Percentiles rank a stretch among this genome's conserved stretches.
These are phyloP conservation scores for Anoplius nigerrimus DNA, from an alignment of 2,888 invertebrate species.

Conservation along the genomic window DNA sequence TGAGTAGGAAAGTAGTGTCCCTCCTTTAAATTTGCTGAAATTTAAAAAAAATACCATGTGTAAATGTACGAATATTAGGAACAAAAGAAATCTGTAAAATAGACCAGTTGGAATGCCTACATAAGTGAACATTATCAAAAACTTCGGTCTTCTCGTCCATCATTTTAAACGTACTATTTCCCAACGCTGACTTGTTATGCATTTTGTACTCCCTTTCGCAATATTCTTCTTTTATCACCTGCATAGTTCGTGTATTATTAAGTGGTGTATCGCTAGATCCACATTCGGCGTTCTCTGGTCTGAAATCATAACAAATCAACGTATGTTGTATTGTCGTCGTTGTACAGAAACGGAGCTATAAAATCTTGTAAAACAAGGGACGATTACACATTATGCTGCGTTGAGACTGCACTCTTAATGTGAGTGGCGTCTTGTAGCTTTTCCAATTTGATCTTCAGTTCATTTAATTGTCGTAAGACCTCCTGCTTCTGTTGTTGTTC, in stretches of 20 bases:
- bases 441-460: conserved; percentile 37
- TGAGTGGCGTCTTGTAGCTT: conserved; percentile 1
- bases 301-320: too few species aligned
- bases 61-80: too few species aligned
- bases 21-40: conserved; percentile 76
- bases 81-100: too few species aligned
- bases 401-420: conserved; percentile 15
- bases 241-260: too few species aligned
- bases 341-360: too few species aligned
- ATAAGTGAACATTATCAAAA: conserved; percentile 88
- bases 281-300: too few species aligned
- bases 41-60: neutral
- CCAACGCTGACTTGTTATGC: conserved; percentile 69
- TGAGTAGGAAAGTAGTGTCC: conserved; percentile 76
- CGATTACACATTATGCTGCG: conserved; percentile 53
- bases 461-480: conserved; percentile 71
- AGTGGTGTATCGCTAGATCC: too few species aligned
- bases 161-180: conserved; percentile 65
- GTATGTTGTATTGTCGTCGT: too few species aligned
- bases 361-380: too few species aligned
- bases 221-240: conserved; percentile 43
- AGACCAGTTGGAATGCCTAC: conserved; percentile 35
- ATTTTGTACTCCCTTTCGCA: conserved; percentile 64
- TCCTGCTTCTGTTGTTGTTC: conserved; percentile 79
- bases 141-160: conserved; percentile 92